Evolutionary conservation across 2,797 vertebrate species (phyloP).

Genomic region (Intellagama lesueurii): DNA sequence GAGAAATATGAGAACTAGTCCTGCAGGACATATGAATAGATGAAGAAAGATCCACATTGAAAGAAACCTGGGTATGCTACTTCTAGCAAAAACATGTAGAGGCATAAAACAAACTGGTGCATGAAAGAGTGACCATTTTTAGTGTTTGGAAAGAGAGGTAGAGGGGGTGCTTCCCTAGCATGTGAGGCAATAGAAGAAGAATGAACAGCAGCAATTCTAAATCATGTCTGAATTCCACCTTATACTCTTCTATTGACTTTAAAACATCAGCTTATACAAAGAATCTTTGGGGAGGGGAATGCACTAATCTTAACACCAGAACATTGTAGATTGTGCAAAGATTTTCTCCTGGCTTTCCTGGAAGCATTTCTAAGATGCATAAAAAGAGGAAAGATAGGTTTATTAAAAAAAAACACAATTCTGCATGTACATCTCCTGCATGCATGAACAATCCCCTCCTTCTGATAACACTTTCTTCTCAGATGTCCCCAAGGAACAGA

Average conservation of each 20-base stretch:
- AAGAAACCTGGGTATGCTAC: background rate
- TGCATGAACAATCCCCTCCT: background rate
- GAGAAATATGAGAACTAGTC: background rate
- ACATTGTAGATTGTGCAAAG: background rate
- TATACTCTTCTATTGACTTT: background rate
- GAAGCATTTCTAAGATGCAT: background rate
- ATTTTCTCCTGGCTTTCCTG: background rate
- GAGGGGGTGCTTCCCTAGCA: too few relatives aligned
- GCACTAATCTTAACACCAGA: background rate
- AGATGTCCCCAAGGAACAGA: background rate
- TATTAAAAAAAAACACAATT: background rate
- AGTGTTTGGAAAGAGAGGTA: background rate
- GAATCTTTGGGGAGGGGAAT: background rate
- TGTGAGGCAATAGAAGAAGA: background rate
- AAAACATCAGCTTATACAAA: background rate
- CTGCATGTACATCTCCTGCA: background rate
- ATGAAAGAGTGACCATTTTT: background rate
- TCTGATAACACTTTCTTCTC: background rate
- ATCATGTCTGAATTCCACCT: background rate
- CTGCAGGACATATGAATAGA: background rate
- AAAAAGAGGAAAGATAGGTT: background rate
- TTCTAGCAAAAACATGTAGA: background rate
- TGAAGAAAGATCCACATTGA: background rate
- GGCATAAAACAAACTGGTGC: background rate
- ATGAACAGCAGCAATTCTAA: background rate